Evolutionary conservation across 1,140 invertebrate genomes (phyloP), one percentile per base, ranked within the genome.

Genomic region (Hyphantria cunea): DNA sequence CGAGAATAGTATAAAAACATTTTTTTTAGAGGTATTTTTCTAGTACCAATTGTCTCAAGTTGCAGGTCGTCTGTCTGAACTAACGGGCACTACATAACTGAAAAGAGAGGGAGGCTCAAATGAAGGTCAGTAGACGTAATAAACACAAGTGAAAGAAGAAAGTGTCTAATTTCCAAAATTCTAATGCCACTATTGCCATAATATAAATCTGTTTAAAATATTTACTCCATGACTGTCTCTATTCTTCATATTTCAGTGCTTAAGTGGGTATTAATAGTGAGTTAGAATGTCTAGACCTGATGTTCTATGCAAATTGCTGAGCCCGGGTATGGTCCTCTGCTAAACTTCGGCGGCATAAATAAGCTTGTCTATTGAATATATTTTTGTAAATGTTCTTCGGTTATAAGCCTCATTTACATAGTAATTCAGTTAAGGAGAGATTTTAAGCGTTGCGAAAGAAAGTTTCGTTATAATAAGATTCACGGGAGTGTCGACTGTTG

Each of bases 271-370:
- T 76, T 70, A 76, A 69, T 76, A 76, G 70, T 76, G 68, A 72
- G 73, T 70, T 70, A 72, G 64, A 64, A 34, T 69, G 74, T 76
- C 74, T 76, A 76, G 74, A 74, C 73, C 31, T n/a, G n/a, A n/a
- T 39, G 37, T 39, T n/a, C 56, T 41, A 60, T 60, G 56, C 48
- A 47, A 66, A 66, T 66, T 66, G 32, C 31, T 60, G 51, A 60
- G 56, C 47, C 56, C 15, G 17, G 41, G 34, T 7, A 4, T 2
- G 11, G 17, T 25, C 34, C 8, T 3, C 34, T 7, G 8, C 34
- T 44, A 3, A 12, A 10, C 12, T 11, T 37, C 11, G 8, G 7
- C 8, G 34, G 34, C 8, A 37, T 37, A 37, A 37, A 37, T 7
- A 37, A 7, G 8, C 3, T 2, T 0, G 12, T 44, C 2, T 44